These are phyloP conservation scores for Tenthredo distinguenda DNA, from an alignment of 2,888 invertebrate species.

Conservation along the genomic window DNA sequence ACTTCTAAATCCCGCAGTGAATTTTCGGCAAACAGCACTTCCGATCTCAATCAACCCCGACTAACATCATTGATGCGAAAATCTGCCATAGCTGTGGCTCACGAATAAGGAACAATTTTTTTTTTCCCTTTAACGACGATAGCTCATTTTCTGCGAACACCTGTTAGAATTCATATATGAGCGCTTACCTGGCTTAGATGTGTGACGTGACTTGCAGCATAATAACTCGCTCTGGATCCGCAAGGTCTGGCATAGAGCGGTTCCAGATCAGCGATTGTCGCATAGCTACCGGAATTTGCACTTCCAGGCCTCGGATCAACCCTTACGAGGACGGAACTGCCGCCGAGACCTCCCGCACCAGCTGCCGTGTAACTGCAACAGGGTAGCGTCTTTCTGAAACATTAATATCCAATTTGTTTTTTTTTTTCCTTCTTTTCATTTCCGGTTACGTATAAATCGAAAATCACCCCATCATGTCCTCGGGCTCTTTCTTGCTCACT, in stretches of 20 bases:
- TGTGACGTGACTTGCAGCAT: slow-evolving; percentile 89
- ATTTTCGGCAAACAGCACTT: background rate
- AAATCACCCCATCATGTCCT: slow-evolving; percentile 45
- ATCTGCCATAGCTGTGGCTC: background rate
- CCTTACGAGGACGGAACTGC: slow-evolving; percentile 86
- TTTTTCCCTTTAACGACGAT: background rate
- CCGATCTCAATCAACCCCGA: background rate
- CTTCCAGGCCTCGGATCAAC: slow-evolving; percentile 88
- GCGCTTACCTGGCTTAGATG: slow-evolving; percentile 84
- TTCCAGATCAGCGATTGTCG: slow-evolving; percentile 90
- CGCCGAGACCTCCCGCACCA: slow-evolving; percentile 86
- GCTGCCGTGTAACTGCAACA: slow-evolving; percentile 88
- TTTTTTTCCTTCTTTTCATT: slow-evolving; percentile 14
- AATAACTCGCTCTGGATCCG: slow-evolving; percentile 85
- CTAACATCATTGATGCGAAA: background rate
- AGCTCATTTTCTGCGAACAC: background rate
- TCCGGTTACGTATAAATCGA: slow-evolving; percentile 23
- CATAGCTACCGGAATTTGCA: slow-evolving; percentile 89
- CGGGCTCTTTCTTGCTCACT: slow-evolving; percentile 31
- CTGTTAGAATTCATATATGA: slow-evolving; percentile 19
- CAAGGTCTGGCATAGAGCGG: slow-evolving; percentile 78
- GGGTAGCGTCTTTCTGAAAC: slow-evolving; percentile 75
- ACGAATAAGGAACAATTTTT: background rate
- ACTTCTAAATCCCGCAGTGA: background rate
- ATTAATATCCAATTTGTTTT: background rate